Conservation (phyloP, 2,888 invertebrate species). For the Cyaniris semiargus region DNA sequence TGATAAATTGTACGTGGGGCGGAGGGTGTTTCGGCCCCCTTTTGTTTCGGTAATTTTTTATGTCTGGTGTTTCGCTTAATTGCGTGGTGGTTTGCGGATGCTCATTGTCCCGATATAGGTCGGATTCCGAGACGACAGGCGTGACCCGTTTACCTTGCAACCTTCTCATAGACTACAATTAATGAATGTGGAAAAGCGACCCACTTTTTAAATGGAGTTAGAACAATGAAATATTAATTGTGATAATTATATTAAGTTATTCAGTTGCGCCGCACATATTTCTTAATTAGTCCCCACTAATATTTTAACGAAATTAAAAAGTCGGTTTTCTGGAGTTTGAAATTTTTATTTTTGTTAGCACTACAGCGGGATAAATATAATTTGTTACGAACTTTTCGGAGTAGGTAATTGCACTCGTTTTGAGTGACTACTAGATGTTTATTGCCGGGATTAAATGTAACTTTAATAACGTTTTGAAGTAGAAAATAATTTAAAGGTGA, state of each 20-base stretch:
- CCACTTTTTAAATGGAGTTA: constrained; percentile 46
- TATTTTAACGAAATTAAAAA: constrained; percentile 14
- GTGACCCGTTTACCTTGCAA: constrained; percentile 66
- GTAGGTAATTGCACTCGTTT: not conserved
- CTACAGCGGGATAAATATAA: constrained; percentile 18
- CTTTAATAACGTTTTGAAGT: not conserved
- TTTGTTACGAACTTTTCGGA: constrained; percentile 2
- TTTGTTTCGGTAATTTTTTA: constrained; percentile 80
- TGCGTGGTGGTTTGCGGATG: constrained; percentile 72
- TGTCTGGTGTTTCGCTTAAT: constrained; percentile 77
- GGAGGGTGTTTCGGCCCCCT: constrained; percentile 60
- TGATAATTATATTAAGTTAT: constrained; percentile 41
- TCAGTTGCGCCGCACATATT: constrained; percentile 29
- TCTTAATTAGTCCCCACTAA: constrained; percentile 12
- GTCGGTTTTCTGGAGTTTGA: not conserved
- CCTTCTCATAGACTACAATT: constrained; percentile 46
- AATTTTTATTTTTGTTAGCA: constrained; percentile 16
- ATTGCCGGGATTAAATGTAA: not conserved
- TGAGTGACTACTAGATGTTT: constrained; percentile 3
- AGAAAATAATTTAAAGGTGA: not conserved
- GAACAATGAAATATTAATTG: constrained; percentile 44
- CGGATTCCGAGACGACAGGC: constrained; percentile 59
- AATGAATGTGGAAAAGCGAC: constrained; percentile 49
- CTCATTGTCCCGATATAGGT: constrained; percentile 75
- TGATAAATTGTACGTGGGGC: constrained; percentile 78